Base-by-base conservation (phyloP, 2,797 vertebrate species). In the Diplodus sargus region DNA sequence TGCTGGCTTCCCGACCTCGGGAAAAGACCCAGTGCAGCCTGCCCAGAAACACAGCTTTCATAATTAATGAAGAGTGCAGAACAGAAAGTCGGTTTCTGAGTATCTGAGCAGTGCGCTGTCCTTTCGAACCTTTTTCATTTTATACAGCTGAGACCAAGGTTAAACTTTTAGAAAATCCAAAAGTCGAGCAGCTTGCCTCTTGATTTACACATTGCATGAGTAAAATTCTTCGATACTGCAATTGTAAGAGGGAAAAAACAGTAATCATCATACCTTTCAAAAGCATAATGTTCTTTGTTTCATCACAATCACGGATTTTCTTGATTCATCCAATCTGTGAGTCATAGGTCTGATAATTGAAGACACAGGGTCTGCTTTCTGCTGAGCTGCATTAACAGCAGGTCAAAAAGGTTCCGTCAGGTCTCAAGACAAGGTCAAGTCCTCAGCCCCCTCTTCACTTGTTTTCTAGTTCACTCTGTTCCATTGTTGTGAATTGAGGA, bases 241-340 rank as follows among this genome's bases (percentile, higher is more conserved):
- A 42, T 13, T 54, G 34, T 43, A n/a, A n/a, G n/a, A n/a, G n/a
- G n/a, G n/a, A n/a, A n/a, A n/a, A n/a, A n/a, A n/a, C n/a, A n/a
- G n/a, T n/a, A n/a, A n/a, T n/a, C n/a, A n/a, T n/a, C n/a, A n/a
- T n/a, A n/a, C n/a, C n/a, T n/a, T n/a, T n/a, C n/a, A 47, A 11
- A 42, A n/a, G 1, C 45, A 80, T 4, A 13, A 30, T 63, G 53
- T 5, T 42, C 20, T 60, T 65, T 65, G 34, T 70, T 73, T 73
- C 30, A 48, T 39, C 9, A 39, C 34, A 39, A 39, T 39, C 34
- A 10, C 6, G 34, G 34, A 10, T 63, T 56, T 60, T 71, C 11
- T 13, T 53, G 34, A 20, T 18, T 20, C 22, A 48, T 52, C 48
- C 57, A 70, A 70, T 61, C 54, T 53, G 4, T 17, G 58, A 81